Base-by-base conservation (phyloP, 2,888 invertebrate genomes). In the Tortricodes alternella region DNA sequence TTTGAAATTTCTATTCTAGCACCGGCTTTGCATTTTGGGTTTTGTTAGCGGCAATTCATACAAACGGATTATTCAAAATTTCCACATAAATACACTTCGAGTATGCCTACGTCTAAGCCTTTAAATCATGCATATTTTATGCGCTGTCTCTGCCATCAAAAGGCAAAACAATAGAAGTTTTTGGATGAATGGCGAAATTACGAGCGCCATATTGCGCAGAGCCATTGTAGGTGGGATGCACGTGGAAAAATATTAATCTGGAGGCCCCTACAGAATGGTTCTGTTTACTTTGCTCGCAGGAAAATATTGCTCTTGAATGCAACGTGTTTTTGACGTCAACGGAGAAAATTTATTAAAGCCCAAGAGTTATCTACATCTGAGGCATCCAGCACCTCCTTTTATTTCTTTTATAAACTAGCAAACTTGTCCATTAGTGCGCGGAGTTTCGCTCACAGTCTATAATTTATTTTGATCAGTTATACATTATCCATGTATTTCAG, bases 131-230 rank as follows among this genome's bases (percentile, higher is more conserved):
- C 50, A 56, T 56, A 56, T 56, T 56, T 23, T 29, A 56, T 44
- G 23, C 37, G 29, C 27, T 9, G 37, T 50, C 49, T 56, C 50
- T 32, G 35, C 44, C 35, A 44, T 59, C 57, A 49, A 57, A 48
- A 60, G 46, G 55, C 57, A 59, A 62, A 65, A 65, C 65, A 65
- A 65, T 64, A 38, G 62, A 59, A 58, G 53, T 62, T 60, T 61
- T 60, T 60, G 60, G n/a, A n/a, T 52, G 49, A 49, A 59, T 58
- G 53, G 57, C 52, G 43, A 56, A 64, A 56, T 46, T 44, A 58
- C 52, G 46, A 37, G 34, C 50, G 59, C 59, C 58, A 62, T 64
- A 63, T 60, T 64, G 64, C 62, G 53, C 59, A 41, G 32, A 53
- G 53, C 29, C 15, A 56, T 56, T 50, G 56, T 56, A 44, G 37